These are phyloP conservation scores for Crotalus viridis DNA, from an alignment of 2,113 vertebrate genomes.

Conservation along the genomic window DNA sequence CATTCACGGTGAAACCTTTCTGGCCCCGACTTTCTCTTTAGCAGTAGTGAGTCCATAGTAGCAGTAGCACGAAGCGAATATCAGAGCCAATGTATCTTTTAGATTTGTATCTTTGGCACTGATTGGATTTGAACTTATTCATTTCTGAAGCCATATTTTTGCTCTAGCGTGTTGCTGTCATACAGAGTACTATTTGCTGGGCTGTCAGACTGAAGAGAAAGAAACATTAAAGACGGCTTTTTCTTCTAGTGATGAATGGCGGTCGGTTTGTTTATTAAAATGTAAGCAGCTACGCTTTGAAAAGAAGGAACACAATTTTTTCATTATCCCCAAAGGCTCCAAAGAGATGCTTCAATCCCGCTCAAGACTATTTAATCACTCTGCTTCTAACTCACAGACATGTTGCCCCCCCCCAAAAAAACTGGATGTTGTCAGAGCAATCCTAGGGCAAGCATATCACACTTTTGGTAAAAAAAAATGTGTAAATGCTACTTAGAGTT, in stretches of 20 bases:
- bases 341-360: background rate
- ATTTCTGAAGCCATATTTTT: background rate
- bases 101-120: background rate
- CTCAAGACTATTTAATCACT: background rate
- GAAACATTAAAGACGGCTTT: background rate
- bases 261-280: slow-evolving; percentile 6
- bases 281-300: background rate
- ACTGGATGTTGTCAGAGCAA: background rate
- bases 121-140: slow-evolving; percentile 16
- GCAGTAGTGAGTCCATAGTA: background rate
- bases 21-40: background rate
- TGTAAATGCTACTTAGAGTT: background rate
- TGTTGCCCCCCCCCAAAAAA: background rate
- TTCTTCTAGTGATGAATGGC: slow-evolving; percentile 1
- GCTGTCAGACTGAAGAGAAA: background rate
- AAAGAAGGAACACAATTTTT: background rate
- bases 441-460: background rate
- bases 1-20: background rate
- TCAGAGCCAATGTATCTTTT: background rate
- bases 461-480: background rate
- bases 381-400: background rate
- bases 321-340: background rate
- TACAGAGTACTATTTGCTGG: background rate
- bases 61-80: background rate
- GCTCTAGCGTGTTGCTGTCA: background rate